Evolutionary conservation across 2,113 vertebrate species (phyloP).

Genomic region (Pelecanoides urinatrix): DNA sequence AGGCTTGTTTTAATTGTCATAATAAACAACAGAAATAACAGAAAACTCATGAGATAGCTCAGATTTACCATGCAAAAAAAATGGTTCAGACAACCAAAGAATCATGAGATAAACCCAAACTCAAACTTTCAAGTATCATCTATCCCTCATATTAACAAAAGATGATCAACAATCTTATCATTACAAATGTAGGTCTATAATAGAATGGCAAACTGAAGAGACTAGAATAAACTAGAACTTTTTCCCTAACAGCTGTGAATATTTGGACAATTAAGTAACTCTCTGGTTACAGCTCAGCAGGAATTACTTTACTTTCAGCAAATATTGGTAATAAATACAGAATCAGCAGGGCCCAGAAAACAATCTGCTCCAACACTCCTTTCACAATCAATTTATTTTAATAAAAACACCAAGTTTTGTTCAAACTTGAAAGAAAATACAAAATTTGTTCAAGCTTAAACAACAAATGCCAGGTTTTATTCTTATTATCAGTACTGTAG

Average conservation of each 20-base stretch:
- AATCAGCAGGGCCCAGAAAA: neutral
- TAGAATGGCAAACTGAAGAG: neutral
- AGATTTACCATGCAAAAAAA: neutral
- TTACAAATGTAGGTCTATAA: neutral
- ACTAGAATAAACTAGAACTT: neutral
- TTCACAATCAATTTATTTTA: constrained; percentile 10
- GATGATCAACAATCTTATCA: neutral
- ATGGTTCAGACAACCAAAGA: neutral
- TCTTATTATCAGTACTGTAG: neutral
- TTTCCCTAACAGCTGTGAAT: neutral
- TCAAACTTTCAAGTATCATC: neutral
- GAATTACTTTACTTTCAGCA: neutral
- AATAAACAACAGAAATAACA: neutral
- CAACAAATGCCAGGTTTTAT: neutral
- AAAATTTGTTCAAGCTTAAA: neutral
- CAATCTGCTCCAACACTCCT: neutral
- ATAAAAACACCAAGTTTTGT: neutral
- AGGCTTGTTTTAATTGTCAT: neutral
- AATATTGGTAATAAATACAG: constrained; percentile 46
- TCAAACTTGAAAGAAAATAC: neutral
- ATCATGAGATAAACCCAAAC: neutral
- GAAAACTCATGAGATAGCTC: neutral
- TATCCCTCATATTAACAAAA: neutral
- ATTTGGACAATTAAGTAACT: constrained; percentile 1
- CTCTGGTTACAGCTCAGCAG: neutral